Evolutionary conservation across 2,888 invertebrate species (phyloP).

Genomic region (Agrochola macilenta): DNA sequence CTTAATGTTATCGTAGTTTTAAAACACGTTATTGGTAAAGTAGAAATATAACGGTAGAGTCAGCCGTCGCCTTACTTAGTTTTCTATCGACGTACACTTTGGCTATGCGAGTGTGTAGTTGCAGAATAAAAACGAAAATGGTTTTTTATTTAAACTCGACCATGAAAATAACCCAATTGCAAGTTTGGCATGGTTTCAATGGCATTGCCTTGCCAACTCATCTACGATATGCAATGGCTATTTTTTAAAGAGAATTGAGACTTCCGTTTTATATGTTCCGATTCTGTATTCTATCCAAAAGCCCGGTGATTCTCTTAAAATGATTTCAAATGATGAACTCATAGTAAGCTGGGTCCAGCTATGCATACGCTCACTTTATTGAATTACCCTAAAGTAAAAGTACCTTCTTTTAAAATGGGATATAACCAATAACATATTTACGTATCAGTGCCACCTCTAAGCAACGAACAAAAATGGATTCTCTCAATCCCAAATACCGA

Average conservation of each 20-base stretch:
- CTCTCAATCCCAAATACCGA: neutral
- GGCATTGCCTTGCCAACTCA: neutral
- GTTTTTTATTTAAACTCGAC: neutral
- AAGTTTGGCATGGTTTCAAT: slow-evolving; percentile 20
- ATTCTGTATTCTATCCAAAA: neutral
- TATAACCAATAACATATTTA: neutral
- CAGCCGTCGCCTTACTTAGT: neutral
- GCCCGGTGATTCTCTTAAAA: no score
- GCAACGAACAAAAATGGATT: neutral
- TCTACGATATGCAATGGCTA: neutral
- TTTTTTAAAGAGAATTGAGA: neutral
- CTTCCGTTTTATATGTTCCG: neutral
- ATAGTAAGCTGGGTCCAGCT: neutral
- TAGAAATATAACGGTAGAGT: slow-evolving; percentile 18
- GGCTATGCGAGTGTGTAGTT: neutral
- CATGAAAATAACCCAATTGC: neutral
- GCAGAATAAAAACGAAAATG: slow-evolving; percentile 18
- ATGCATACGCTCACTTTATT: no score
- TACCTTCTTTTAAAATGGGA: neutral
- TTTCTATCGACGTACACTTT: slow-evolving; percentile 16
- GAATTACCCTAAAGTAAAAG: no score
- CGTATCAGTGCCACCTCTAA: neutral
- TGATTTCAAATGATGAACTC: neutral
- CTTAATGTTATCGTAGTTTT: slow-evolving; percentile 31
- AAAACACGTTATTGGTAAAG: neutral